These are phyloP conservation scores for Pollenia griseotomentosa DNA, from an alignment of 2,888 invertebrate species.

Conservation along the genomic window DNA sequence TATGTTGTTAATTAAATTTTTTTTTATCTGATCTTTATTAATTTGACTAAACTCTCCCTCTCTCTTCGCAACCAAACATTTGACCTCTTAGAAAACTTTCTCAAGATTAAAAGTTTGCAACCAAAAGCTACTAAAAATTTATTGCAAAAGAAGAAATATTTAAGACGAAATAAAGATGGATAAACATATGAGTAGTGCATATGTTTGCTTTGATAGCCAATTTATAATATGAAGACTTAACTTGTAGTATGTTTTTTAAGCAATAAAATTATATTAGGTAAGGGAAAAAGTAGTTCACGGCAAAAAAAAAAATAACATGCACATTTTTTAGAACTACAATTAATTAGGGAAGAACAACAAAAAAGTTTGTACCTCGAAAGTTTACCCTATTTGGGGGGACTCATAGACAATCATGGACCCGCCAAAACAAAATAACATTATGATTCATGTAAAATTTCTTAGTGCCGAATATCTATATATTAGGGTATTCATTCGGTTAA, in stretches of 20 bases:
- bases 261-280: background rate
- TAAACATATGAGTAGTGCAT: background rate
- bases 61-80: background rate
- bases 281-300: background rate
- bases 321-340: no score
- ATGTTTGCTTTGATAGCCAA: background rate
- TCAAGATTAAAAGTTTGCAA: constrained; percentile 28
- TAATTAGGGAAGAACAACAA: no score
- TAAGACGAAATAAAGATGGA: constrained; percentile 4
- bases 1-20: background rate
- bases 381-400: no score
- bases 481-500: no score
- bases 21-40: background rate
- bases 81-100: constrained; percentile 57
- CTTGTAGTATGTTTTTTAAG: no score
- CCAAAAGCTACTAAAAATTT: background rate
- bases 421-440: no score
- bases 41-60: constrained; percentile 13
- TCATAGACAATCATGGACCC: no score
- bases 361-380: no score
- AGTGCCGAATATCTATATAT: no score
- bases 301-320: no score
- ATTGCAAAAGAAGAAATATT: constrained; percentile 4
- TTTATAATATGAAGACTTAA: background rate
- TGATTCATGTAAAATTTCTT: no score